phyloP scores from a whole-genome alignment of 1,140 invertebrate species.

The Diprion similis region DNA sequence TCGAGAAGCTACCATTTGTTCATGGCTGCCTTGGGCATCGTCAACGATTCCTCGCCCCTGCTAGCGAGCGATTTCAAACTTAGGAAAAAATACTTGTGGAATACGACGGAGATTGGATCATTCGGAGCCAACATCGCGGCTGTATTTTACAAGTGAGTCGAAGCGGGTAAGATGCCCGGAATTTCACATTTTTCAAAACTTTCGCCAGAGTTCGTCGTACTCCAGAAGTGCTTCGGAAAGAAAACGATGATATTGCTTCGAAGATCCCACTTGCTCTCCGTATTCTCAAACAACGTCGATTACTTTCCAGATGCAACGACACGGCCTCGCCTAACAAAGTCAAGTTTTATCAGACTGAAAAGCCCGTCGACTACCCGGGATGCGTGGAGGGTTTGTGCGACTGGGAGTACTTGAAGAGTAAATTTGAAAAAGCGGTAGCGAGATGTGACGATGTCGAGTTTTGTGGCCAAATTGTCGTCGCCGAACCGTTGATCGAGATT shows the following conservation, averaged over 20 bases:
- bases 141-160: constrained; percentile 48
- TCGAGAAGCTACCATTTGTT: constrained; percentile 38
- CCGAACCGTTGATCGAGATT: too few species aligned
- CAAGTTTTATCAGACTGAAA: constrained; percentile 32
- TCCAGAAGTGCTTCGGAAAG: not conserved
- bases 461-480: too few species aligned
- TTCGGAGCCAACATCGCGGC: constrained; percentile 60
- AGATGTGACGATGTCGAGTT: constrained; percentile 30
- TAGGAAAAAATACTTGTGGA: constrained; percentile 49
- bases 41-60: constrained; percentile 49
- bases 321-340: constrained; percentile 20
- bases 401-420: constrained; percentile 26
- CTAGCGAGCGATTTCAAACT: constrained; percentile 47
- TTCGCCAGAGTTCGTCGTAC: not conserved
- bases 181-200: not conserved
- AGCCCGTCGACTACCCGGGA: constrained; percentile 23
- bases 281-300: too few species aligned
- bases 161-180: not conserved
- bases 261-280: not conserved
- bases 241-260: too few species aligned
- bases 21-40: constrained; percentile 55
- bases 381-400: constrained; percentile 38
- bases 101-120: constrained; percentile 53
- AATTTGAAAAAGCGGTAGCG: constrained; percentile 26
- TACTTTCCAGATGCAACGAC: constrained; percentile 24